These are phyloP conservation scores for Halcyon malimbica DNA, from an alignment of 2,113 vertebrate species.

Conservation along the genomic window DNA sequence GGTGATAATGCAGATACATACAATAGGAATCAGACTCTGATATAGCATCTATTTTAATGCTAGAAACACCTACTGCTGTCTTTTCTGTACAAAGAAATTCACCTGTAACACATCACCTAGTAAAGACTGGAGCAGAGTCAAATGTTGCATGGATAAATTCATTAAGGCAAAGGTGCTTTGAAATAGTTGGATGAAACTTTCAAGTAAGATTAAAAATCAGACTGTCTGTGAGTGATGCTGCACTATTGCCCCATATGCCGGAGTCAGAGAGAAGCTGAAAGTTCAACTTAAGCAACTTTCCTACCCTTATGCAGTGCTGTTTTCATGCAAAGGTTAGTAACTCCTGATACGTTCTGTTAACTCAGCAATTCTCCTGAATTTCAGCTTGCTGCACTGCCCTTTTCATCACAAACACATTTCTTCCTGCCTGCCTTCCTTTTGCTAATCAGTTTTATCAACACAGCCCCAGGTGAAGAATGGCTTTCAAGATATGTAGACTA, in stretches of 20 bases:
- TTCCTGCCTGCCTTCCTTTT: neutral
- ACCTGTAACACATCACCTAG: neutral
- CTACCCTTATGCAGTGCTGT: neutral
- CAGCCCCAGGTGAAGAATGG: conserved; percentile 66
- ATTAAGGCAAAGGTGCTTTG: neutral
- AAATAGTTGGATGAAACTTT: neutral
- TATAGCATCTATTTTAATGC: neutral
- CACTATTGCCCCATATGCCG: neutral
- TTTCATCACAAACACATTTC: neutral
- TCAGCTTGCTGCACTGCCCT: conserved; percentile 34
- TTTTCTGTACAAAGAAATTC: neutral
- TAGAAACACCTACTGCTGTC: neutral
- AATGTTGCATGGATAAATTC: neutral
- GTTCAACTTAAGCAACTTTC: neutral
- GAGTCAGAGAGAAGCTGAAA: neutral
- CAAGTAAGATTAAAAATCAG: neutral
- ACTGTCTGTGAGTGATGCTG: neutral
- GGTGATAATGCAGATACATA: accelerated
- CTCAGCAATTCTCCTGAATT: conserved; percentile 45
- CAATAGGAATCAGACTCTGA: accelerated
- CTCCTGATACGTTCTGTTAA: neutral
- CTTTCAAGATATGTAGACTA: conserved; percentile 37
- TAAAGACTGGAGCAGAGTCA: neutral
- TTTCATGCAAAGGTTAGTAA: conserved; percentile 51
- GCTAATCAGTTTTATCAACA: conserved; percentile 69